phyloP scores from a whole-genome alignment of 2,113 vertebrate species.

The Eleginops maclovinus region DNA sequence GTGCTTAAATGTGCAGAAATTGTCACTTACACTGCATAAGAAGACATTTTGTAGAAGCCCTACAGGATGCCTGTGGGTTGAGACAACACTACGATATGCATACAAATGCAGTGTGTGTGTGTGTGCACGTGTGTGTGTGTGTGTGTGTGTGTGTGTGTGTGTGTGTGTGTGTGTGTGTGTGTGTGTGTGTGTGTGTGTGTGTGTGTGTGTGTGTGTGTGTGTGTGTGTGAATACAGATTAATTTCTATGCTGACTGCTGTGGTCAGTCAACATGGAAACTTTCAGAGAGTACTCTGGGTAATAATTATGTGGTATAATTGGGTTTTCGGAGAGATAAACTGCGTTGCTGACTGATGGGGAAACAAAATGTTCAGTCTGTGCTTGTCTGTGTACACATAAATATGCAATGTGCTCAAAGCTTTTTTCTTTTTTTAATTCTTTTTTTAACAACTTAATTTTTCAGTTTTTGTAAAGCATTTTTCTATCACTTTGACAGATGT shows the following conservation, averaged over 20 bases:
- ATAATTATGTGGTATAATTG: constrained; percentile 68
- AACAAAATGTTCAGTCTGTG: constrained; percentile 44
- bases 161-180: constrained; percentile 2
- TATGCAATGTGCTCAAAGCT: constrained; percentile 52
- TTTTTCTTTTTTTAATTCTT: no score
- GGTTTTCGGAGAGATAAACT: constrained; percentile 67
- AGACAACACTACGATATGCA: constrained; percentile 34
- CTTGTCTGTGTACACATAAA: constrained; percentile 54
- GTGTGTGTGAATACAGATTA: constrained; percentile 18
- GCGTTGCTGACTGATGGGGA: constrained; percentile 66
- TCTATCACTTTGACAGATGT: constrained; percentile 45
- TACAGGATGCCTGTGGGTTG: constrained; percentile 40
- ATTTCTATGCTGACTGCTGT: constrained; percentile 23
- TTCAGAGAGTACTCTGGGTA: constrained; percentile 53
- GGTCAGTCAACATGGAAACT: constrained; percentile 59
- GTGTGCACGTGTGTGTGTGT: neutral
- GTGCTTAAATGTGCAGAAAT: constrained; percentile 76
- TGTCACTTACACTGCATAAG: constrained; percentile 61
- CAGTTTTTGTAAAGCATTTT: no score
- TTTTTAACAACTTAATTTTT: no score
- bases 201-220: constrained; percentile 17
- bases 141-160: neutral
- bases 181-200: no score
- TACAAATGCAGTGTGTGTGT: constrained; percentile 6
- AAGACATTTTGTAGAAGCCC: constrained; percentile 35